phyloP scores from a whole-genome alignment of 2,113 vertebrate species.

The Paralichthys olivaceus region DNA sequence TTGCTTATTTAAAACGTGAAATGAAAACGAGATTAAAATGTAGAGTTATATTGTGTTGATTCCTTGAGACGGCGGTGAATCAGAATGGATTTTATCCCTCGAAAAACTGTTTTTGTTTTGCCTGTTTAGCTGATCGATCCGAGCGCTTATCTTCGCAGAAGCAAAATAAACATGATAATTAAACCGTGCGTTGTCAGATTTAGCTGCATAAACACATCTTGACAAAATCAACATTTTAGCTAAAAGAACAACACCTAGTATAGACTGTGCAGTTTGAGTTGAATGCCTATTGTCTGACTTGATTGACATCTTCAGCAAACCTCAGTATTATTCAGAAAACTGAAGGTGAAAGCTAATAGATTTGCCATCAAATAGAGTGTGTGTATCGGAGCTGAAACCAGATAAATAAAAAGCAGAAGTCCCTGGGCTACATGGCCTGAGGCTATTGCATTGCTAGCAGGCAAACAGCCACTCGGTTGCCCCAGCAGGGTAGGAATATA shows the following conservation, averaged over 20 bases:
- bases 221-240: not conserved
- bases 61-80: not conserved
- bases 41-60: slow-evolving; percentile 9
- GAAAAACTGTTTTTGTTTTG: slow-evolving; percentile 2
- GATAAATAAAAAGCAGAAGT: slow-evolving; percentile 66
- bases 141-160: not conserved
- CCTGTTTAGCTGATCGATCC: slow-evolving; percentile 3
- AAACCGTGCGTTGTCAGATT: not conserved
- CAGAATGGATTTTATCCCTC: slow-evolving; percentile 9
- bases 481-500: slow-evolving; percentile 59
- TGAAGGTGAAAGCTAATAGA: slow-evolving; percentile 30
- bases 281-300: not conserved
- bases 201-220: not conserved
- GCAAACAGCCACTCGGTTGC: slow-evolving; percentile 69
- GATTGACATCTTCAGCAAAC: slow-evolving; percentile 8
- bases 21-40: slow-evolving; percentile 33
- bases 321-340: slow-evolving; percentile 16
- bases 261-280: not conserved
- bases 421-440: slow-evolving; percentile 54
- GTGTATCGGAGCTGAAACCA: slow-evolving; percentile 49
- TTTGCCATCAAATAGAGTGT: slow-evolving; percentile 25
- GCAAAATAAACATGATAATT: slow-evolving; percentile 1
- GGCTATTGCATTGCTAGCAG: slow-evolving; percentile 73
- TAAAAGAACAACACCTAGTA: not conserved
- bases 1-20: slow-evolving; percentile 38